phyloP scores from a whole-genome alignment of 2,888 invertebrate genomes.

The Antheraea yamamai region DNA sequence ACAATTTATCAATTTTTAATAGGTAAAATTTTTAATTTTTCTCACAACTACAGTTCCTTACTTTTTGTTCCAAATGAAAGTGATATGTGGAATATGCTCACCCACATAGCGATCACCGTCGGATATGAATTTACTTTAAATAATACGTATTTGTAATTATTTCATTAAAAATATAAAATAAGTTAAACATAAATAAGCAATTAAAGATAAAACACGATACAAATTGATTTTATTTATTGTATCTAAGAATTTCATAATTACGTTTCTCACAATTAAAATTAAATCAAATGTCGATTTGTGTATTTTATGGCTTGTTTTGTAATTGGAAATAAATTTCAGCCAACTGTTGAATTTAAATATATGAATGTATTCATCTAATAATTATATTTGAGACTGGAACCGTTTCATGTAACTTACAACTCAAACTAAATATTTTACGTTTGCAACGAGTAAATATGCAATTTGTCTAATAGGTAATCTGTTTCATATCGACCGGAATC shows the following conservation, averaged over 20 bases:
- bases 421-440: conserved; percentile 18
- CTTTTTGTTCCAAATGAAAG: too few relatives aligned
- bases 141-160: too few relatives aligned
- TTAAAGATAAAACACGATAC: conserved; percentile 19
- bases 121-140: too few relatives aligned
- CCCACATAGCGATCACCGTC: too few relatives aligned
- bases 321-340: conserved; percentile 10
- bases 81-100: too few relatives aligned
- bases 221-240: conserved; percentile 48
- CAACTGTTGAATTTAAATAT: neutral
- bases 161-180: too few relatives aligned
- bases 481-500: conserved; percentile 42
- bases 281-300: conserved; percentile 21
- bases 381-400: neutral
- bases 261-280: conserved; percentile 35
- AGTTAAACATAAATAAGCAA: too few relatives aligned
- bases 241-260: conserved; percentile 61
- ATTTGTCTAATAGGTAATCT: conserved; percentile 34
- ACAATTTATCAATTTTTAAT: too few relatives aligned
- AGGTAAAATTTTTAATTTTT: too few relatives aligned
- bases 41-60: too few relatives aligned
- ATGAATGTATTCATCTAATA: conserved; percentile 19
- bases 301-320: neutral
- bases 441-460: conserved; percentile 22
- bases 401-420: neutral